Conservation (phyloP, 2,797 vertebrate genomes). For the Molossus molossus region DNA sequence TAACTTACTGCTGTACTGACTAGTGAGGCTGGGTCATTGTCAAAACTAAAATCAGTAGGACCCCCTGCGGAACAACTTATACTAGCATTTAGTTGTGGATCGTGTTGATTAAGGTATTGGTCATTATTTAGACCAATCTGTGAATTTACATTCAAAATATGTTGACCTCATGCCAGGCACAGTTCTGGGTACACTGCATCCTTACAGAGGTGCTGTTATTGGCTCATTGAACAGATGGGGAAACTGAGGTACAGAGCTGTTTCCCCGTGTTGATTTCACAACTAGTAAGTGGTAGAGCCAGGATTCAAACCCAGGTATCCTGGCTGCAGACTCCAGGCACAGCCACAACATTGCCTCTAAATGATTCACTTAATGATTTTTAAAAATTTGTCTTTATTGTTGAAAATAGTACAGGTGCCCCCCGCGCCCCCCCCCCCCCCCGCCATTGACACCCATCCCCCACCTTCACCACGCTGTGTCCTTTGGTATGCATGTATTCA, state of each 20-base stretch:
- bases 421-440: no score
- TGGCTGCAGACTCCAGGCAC: not conserved
- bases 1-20: not conserved
- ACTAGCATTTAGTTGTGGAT: not conserved
- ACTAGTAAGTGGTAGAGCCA: not conserved
- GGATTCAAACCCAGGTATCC: not conserved
- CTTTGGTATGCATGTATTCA: no score
- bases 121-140: not conserved
- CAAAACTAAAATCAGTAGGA: constrained; percentile 40
- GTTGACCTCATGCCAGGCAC: not conserved
- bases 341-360: not conserved
- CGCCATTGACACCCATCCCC: no score
- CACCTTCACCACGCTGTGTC: no score
- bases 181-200: not conserved
- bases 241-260: not conserved
- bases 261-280: not conserved
- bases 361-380: not conserved
- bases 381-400: no score
- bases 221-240: not conserved
- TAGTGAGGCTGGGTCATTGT: not conserved
- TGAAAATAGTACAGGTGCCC: no score
- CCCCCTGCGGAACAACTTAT: not conserved
- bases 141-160: not conserved
- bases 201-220: not conserved
- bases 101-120: not conserved